Conservation (phyloP, 2,888 invertebrate species). For the Phragmatobia fuliginosa region DNA sequence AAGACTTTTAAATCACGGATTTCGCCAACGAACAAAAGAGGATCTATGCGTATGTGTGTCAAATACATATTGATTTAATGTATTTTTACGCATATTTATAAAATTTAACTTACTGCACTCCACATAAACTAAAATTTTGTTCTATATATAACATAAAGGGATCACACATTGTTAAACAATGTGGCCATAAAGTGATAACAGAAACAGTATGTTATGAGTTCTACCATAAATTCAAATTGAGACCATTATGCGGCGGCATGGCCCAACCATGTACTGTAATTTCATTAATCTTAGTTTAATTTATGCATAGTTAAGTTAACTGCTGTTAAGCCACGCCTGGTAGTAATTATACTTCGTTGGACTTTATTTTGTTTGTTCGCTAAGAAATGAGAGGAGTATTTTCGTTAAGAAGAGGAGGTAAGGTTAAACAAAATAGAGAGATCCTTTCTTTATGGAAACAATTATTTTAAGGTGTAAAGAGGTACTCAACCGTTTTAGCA, state of each 20-base stretch:
- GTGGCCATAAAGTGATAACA: constrained; percentile 17
- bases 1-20: too few relatives aligned
- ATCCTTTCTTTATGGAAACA: background rate
- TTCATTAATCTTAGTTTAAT: constrained; percentile 65
- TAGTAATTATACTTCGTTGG: constrained; percentile 43
- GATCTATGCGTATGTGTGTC: too few relatives aligned
- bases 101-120: too few relatives aligned
- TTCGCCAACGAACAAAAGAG: too few relatives aligned
- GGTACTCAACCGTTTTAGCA: background rate
- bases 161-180: constrained; percentile 14
- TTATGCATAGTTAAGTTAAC: constrained; percentile 62
- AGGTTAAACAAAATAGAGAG: background rate
- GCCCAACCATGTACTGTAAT: constrained; percentile 53
- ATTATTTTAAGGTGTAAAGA: background rate
- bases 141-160: too few relatives aligned
- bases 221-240: constrained; percentile 61
- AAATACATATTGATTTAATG: too few relatives aligned
- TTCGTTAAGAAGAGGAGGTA: background rate
- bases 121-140: too few relatives aligned
- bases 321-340: constrained; percentile 39
- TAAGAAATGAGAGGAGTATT: constrained; percentile 2
- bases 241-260: constrained; percentile 62
- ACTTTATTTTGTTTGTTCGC: constrained; percentile 42
- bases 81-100: too few relatives aligned
- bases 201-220: constrained; percentile 14